Evolutionary conservation across 2,797 vertebrate species (phyloP), one percentile per base, ranked within the genome.

Genomic region (Macropodus opercularis): DNA sequence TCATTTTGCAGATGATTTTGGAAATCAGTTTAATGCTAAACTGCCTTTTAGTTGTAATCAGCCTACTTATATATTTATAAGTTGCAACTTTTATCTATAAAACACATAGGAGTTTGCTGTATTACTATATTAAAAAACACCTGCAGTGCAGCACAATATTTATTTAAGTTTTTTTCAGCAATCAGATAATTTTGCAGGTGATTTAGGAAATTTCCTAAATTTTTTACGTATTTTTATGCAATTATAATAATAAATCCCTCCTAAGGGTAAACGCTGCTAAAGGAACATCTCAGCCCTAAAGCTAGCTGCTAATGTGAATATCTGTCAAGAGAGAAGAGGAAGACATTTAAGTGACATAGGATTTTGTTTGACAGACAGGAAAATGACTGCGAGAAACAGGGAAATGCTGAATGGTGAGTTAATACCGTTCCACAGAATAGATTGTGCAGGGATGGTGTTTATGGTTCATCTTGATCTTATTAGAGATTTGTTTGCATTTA

Each of bases 391-490:
- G 19, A 68, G 61, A 36, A 59, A 59, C n/a, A 48, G 51, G 47
- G n/a, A 52, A 50, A 53, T 39, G 31, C 48, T 53, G 48, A 54
- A 32, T 48, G 48, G 27, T n/a, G 47, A 29, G 42, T 52, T 60
- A 61, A 70, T 62, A 42, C 22, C 27, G 47, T 38, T 44, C 52
- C 54, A 26, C 17, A 21, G 56, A 68, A 67, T 48, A 42, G 36
- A 73, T 48, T 46, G 47, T 27, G 5, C n/a, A 21, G 23, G 9
- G 56, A 58, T 40, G 36, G 27, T 24, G 17, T 73, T 66, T 62
- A 58, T 44, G 52, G 52, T 65, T 60, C 31, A 54, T 76, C 52
- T 59, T 59, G 69, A 68, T 75, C 55, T 67, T 31, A 73, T 73
- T 59, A 63, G 38, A 76, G 58, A 60, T 49, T 31, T 31, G 56